A percentile compares a stretch with the other conserved stretches of the same genome.
Conservation (phyloP, 2,113 vertebrate species). For the Arenaria interpres region DNA sequence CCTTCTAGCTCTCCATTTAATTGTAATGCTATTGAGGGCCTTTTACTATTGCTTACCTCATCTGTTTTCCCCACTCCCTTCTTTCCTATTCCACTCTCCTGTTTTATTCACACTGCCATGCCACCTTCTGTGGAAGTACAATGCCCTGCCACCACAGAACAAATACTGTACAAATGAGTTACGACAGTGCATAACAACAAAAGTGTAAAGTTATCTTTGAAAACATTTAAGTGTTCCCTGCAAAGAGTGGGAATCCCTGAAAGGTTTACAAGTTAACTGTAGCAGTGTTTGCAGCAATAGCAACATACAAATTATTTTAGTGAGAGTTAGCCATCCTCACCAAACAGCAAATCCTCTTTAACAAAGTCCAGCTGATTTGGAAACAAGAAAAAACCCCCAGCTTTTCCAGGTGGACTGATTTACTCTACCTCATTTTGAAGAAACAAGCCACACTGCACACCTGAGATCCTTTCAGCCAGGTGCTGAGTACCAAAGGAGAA, state of each 20-base stretch:
- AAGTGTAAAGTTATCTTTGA: neutral
- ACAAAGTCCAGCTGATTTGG: neutral
- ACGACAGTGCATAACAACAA: accelerated
- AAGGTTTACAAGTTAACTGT: neutral
- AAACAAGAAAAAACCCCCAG: neutral
- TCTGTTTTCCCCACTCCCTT: neutral
- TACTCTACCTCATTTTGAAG: neutral
- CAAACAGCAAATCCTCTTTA: neutral
- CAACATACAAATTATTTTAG: neutral
- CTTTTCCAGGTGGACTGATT: neutral
- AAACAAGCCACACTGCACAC: neutral
- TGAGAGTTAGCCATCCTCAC: neutral
- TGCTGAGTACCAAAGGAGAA: neutral
- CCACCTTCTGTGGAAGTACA: neutral
- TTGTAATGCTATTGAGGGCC: neutral
- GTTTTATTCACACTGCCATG: neutral
- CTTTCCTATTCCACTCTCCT: neutral
- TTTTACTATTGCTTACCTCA: neutral
- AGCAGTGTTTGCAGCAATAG: neutral
- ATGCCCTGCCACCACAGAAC: neutral
- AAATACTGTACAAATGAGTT: neutral
- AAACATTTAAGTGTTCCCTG: neutral
- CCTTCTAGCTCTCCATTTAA: neutral
- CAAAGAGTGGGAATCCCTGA: neutral
- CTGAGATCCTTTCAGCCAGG: neutral